Evolutionary conservation across 2,888 invertebrate species (phyloP).

Genomic region (Oligia strigilis): DNA sequence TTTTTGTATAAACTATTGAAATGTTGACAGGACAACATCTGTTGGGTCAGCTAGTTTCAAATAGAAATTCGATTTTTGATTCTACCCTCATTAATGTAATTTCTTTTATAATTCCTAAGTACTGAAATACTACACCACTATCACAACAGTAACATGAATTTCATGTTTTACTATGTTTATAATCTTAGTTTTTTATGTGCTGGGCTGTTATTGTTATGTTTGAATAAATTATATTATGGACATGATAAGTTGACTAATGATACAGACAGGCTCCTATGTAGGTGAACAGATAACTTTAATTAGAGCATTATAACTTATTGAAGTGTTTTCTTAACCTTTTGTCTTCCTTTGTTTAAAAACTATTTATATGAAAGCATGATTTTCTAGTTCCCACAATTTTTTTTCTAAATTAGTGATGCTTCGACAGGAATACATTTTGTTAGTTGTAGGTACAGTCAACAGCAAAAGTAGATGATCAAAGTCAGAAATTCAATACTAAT

Average conservation of each 20-base stretch:
- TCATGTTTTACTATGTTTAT: neutral
- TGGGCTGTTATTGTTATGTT: conserved; percentile 11
- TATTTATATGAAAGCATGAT: neutral
- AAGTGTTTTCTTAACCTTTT: neutral
- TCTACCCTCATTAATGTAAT: neutral
- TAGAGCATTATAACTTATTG: neutral
- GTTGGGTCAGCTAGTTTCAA: neutral
- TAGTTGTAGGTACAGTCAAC: no score
- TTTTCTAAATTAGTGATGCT: neutral
- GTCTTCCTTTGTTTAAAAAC: neutral
- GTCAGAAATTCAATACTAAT: no score
- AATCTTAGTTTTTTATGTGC: neutral
- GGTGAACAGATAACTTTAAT: conserved; percentile 13
- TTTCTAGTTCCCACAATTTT: neutral
- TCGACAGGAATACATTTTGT: neutral
- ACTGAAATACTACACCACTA: neutral
- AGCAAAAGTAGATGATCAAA: no score
- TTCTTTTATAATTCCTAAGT: neutral
- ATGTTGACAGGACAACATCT: neutral
- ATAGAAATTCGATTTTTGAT: neutral
- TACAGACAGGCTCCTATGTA: neutral
- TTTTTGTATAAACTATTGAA: neutral
- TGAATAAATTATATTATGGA: neutral
- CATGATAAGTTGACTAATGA: neutral
- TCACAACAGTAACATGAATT: neutral